These are phyloP conservation scores for Cryptoprocta ferox DNA, from an alignment of 2,797 vertebrate species.

Conservation along the genomic window DNA sequence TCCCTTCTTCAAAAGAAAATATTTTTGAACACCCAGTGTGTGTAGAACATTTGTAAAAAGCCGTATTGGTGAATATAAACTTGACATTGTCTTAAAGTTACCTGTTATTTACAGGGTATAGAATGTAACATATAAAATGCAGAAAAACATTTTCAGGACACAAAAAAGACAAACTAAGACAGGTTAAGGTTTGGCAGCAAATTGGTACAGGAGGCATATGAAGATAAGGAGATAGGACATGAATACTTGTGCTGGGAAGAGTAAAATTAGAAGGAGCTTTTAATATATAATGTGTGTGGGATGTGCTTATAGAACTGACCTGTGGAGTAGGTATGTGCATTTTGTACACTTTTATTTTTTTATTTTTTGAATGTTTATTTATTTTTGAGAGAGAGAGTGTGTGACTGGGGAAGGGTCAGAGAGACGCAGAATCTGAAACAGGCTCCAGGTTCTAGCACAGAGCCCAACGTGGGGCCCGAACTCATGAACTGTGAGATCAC, in stretches of 20 bases:
- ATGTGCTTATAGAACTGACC: neutral
- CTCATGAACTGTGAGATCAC: no score
- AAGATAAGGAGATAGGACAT: conserved; percentile 11
- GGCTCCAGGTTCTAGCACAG: no score
- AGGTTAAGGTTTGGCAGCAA: neutral
- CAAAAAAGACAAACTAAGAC: neutral
- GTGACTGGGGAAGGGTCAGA: no score
- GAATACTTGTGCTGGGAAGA: neutral
- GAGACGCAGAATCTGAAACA: no score
- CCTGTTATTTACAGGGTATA: neutral
- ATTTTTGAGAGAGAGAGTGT: no score
- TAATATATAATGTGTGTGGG: neutral
- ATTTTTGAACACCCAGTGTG: neutral
- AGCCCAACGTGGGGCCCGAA: no score
- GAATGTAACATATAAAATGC: conserved; percentile 27
- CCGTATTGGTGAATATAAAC: neutral
- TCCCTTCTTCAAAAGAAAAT: neutral
- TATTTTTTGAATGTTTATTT: no score
- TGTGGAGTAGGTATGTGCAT: conserved; percentile 14
- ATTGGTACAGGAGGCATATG: neutral
- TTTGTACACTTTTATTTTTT: neutral
- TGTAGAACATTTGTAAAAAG: neutral
- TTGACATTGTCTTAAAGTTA: conserved; percentile 10
- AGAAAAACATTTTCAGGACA: neutral
- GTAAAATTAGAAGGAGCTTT: conserved; percentile 42